Evolutionary conservation across 1,140 invertebrate species (phyloP), one percentile per base, ranked within the genome.

Genomic region (Cydia amplana): DNA sequence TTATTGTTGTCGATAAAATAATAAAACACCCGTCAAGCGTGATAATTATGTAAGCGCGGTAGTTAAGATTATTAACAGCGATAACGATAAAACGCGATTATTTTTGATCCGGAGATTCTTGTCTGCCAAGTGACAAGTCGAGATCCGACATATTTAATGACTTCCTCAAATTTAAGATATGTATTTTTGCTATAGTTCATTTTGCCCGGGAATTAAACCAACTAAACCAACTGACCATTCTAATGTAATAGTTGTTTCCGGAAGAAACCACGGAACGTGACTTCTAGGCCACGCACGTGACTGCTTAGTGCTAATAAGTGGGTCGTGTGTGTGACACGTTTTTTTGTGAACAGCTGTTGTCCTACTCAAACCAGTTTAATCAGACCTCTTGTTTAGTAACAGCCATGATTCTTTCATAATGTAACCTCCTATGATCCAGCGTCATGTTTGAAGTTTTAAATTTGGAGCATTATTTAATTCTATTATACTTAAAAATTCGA

Each of bases 81-180:
- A 60, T 60, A 60, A 60, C n/a, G 51, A 60, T 20, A 60, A 23
- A 60, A 23, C 55, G 55, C 55, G n/a, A 60, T 20, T 20, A 10
- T 23, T 60, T 20, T 12, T 1, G 55, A 9, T 20, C 18, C 55
- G 55, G 20, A 23, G 7, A 60, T 20, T 60, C 20, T 60, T 60
- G 55, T 60, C 1, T 60, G 18, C 55, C 55, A 60, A 23, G n/a
- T 23, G 18, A 23, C 20, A 23, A 23, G 20, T 20, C 3, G 7
- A 60, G 55, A 60, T 51, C 16, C 16, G 49, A 18, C 18, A 9
- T 1, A 20, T 55, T 55, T 60, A 7, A 60, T 60, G 6, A 60
- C 51, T 20, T 60, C 18, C n/a, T 20, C 51, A 20, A 20, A 51
- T 51, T 18, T 51, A 2, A 6, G n/a, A 18, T 51, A 51, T 51